Evolutionary conservation across 2,113 vertebrate species (phyloP).

Genomic region (Saguinus imperator): DNA sequence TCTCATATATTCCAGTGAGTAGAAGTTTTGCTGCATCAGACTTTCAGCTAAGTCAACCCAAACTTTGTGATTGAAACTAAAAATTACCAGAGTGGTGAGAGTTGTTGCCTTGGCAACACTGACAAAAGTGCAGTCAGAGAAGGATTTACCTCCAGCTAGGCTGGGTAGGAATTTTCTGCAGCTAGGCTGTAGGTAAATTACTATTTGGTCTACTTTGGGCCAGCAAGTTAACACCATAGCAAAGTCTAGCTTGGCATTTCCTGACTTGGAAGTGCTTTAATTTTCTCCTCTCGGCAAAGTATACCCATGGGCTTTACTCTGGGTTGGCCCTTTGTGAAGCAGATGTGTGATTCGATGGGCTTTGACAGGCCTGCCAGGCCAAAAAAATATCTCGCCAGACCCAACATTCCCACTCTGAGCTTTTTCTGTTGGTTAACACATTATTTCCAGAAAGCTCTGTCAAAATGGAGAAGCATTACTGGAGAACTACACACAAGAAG

Average conservation of each 20-base stretch:
- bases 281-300: conserved; percentile 52
- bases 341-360: conserved; percentile 56
- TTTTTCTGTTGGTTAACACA: conserved; percentile 42
- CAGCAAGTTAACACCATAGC: conserved; percentile 65
- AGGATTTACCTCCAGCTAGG: neutral
- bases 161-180: conserved; percentile 3
- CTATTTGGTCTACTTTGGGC: conserved; percentile 49
- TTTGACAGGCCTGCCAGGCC: conserved; percentile 51
- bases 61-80: conserved; percentile 59
- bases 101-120: conserved; percentile 57
- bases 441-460: conserved; percentile 59
- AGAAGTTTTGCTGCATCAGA: conserved; percentile 3
- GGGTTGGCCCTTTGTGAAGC: conserved; percentile 44
- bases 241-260: conserved; percentile 62
- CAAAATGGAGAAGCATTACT: neutral
- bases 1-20: neutral
- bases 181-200: conserved; percentile 53
- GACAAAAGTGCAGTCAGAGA: conserved; percentile 20
- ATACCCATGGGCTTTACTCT: conserved; percentile 37
- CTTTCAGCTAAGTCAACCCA: conserved; percentile 5
- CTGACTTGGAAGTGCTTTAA: conserved; percentile 70
- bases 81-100: conserved; percentile 14
- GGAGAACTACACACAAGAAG: neutral
- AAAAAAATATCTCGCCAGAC: conserved; percentile 27
- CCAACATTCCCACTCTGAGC: neutral